A percentile compares a stretch with the other conserved stretches of the same genome.
Conservation (phyloP, 2,797 vertebrate genomes). For the Ctenochaetus hawaiiensis region DNA sequence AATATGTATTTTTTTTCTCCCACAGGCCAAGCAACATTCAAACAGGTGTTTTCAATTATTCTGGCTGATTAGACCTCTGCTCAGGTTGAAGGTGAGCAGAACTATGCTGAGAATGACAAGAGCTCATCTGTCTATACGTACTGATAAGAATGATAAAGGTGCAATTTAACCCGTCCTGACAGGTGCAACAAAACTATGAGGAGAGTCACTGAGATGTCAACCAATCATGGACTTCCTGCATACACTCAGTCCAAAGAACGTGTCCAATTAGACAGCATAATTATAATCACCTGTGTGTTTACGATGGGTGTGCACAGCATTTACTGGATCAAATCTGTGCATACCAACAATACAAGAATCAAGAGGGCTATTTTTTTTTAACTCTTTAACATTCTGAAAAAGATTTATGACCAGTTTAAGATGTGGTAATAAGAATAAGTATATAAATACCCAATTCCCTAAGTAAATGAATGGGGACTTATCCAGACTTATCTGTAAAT, state of each 20-base stretch:
- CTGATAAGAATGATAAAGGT: constrained; percentile 15
- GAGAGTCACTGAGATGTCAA: neutral
- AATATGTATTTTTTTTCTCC: neutral
- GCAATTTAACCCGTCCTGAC: neutral
- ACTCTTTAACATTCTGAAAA: constrained; percentile 7
- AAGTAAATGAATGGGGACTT: constrained; percentile 7
- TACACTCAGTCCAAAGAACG: neutral
- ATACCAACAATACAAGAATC: neutral
- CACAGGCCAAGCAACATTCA: neutral
- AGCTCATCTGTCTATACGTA: neutral
- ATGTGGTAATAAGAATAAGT: neutral
- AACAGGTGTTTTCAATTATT: neutral
- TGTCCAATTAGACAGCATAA: neutral
- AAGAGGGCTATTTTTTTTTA: neutral
- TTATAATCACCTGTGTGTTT: neutral
- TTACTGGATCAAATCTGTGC: neutral
- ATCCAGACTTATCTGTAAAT: constrained; percentile 12
- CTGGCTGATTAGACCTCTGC: neutral
- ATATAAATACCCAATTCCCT: constrained; percentile 25
- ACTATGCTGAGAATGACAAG: constrained; percentile 18
- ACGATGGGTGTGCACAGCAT: neutral
- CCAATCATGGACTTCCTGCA: neutral
- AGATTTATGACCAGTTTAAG: neutral
- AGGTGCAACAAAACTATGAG: neutral
- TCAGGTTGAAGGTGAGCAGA: constrained; percentile 1